phyloP scores from a whole-genome alignment of 2,797 vertebrate genomes.

The Bryconaethiops microstoma region DNA sequence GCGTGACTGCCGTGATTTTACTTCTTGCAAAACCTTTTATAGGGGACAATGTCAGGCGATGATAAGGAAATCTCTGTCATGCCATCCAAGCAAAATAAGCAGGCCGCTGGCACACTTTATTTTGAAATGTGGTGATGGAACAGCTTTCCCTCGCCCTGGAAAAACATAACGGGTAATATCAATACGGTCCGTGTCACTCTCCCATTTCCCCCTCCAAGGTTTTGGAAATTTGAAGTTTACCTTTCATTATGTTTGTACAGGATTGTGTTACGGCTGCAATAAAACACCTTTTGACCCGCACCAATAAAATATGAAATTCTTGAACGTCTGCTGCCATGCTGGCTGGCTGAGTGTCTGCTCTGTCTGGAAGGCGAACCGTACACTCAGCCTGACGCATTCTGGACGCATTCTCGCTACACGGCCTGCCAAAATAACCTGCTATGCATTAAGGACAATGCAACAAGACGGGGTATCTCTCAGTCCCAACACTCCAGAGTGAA shows the following conservation, averaged over 20 bases:
- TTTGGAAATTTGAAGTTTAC: conserved; percentile 63
- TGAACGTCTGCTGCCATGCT: conserved; percentile 56
- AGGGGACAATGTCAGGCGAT: conserved; percentile 61
- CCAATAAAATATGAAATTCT: conserved; percentile 68
- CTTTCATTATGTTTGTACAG: conserved; percentile 66
- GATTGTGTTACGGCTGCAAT: conserved; percentile 69
- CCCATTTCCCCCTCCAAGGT: conserved; percentile 51
- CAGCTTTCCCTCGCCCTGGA: conserved; percentile 57
- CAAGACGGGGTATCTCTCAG: conserved; percentile 4
- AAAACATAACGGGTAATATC: conserved; percentile 68
- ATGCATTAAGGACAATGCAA: conserved; percentile 38
- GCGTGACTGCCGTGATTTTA: conserved; percentile 59
- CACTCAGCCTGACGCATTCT: conserved; percentile 23
- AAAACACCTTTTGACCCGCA: conserved; percentile 65
- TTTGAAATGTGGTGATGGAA: conserved; percentile 67
- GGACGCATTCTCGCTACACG: conserved; percentile 36
- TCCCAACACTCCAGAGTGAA: conserved; percentile 2
- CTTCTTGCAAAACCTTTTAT: conserved; percentile 58
- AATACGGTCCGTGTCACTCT: conserved; percentile 60
- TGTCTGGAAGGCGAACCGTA: conserved; percentile 52
- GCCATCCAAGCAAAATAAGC: conserved; percentile 72
- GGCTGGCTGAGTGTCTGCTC: conserved; percentile 51
- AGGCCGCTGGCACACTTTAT: conserved; percentile 64
- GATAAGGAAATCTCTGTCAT: conserved; percentile 71
- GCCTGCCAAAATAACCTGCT: conserved; percentile 27